Conservation (phyloP, 2,797 vertebrate species). For the Sebastes aleutianus region DNA sequence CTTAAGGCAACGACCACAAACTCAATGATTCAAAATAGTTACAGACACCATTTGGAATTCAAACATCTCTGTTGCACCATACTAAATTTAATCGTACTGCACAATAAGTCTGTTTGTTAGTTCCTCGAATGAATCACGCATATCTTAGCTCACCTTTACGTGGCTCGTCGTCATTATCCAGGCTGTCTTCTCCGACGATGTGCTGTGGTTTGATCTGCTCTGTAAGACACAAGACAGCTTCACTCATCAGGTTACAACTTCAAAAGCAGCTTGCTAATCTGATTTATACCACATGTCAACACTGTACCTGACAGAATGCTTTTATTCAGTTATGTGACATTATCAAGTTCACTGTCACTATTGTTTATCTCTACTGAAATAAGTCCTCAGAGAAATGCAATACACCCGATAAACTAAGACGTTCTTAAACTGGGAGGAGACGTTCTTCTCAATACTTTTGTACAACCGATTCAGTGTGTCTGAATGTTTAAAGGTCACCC, state of each 20-base stretch:
- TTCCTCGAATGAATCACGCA: background rate
- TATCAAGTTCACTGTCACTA: slow-evolving; percentile 20
- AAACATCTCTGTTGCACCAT: background rate
- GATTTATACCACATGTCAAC: background rate
- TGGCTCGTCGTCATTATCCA: slow-evolving; percentile 92
- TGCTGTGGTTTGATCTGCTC: slow-evolving; percentile 94
- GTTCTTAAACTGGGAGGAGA: slow-evolving; percentile 39
- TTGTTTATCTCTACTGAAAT: slow-evolving; percentile 16
- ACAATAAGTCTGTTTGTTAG: background rate
- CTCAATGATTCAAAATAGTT: background rate
- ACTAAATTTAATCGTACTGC: background rate
- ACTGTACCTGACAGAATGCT: background rate
- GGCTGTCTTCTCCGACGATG: slow-evolving; percentile 90
- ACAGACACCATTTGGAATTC: background rate
- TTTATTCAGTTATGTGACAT: slow-evolving; percentile 8
- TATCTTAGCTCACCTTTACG: slow-evolving; percentile 86
- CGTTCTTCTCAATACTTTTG: slow-evolving; percentile 15
- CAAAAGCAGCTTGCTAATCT: background rate
- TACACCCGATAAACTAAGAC: slow-evolving; percentile 13
- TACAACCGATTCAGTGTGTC: background rate
- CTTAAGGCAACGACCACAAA: background rate
- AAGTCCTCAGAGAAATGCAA: slow-evolving; percentile 1
- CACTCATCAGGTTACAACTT: background rate
- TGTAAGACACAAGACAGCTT: slow-evolving; percentile 67
- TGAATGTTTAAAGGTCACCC: slow-evolving; percentile 45